phyloP scores from a whole-genome alignment of 2,113 vertebrate genomes.

The Catagonus wagneri region DNA sequence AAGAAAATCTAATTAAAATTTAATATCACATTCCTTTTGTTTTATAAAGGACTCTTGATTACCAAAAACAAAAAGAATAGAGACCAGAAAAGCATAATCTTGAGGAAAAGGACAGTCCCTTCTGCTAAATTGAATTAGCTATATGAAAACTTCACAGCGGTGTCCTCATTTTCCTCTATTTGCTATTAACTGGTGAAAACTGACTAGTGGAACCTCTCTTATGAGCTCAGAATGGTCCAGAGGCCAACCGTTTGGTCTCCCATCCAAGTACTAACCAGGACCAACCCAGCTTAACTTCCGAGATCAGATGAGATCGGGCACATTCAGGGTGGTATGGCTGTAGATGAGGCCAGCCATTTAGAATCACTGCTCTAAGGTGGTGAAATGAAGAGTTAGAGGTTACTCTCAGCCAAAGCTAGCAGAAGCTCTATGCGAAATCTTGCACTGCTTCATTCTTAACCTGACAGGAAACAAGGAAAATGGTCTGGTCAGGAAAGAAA shows the following conservation, averaged over 20 bases:
- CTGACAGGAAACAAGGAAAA: not conserved
- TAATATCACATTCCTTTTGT: not conserved
- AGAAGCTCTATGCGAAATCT: not conserved
- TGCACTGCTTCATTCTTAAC: not conserved
- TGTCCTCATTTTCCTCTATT: not conserved
- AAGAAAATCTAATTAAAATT: conserved; percentile 21
- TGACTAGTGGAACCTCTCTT: not conserved
- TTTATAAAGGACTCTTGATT: not conserved
- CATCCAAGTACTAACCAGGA: too few species aligned
- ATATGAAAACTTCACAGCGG: not conserved
- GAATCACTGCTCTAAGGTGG: not conserved
- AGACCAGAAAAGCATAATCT: not conserved
- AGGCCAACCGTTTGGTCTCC: not conserved
- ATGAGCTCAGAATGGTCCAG: too few species aligned
- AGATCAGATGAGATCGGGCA: too few species aligned
- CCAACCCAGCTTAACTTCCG: too few species aligned
- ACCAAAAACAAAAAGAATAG: not conserved
- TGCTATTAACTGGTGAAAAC: not conserved
- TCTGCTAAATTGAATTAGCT: not conserved
- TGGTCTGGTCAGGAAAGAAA: not conserved
- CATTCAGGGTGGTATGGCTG: too few species aligned
- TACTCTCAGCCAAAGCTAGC: too few species aligned
- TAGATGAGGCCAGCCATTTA: too few species aligned
- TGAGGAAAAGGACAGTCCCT: not conserved
- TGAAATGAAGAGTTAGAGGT: not conserved